Base-by-base conservation (phyloP, 2,797 vertebrate species). In the Rhinatrema bivittatum region DNA sequence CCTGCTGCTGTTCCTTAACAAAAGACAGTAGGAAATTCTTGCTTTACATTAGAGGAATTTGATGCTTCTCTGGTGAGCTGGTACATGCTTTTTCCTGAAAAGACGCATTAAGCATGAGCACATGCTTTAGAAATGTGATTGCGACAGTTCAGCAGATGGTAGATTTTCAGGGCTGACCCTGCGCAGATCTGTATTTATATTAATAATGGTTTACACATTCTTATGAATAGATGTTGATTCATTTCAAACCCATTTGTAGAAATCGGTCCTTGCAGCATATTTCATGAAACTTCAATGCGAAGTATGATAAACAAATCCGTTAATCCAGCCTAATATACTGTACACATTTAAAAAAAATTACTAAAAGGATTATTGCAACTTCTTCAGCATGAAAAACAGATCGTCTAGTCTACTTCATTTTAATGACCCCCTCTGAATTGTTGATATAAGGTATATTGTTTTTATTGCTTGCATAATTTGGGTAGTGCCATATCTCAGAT, bases 151-250 rank as follows among this genome's bases (percentile, higher is more conserved):
- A 50, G 68, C 79, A 77, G 70, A 78, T 70, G 77, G 72, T 56
- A 68, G 56, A 62, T 67, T 62, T 65, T 61, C 59, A 42, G 52
- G 68, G 68, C 72, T 46, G 57, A 40, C 46, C 45, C 53, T 68
- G 52, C 63, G 65, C 61, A 63, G 71, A 74, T 70, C 70, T 68
- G 60, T 78, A 77, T 85, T 83, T 85, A 80, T 73, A 81, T 84
- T 83, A 82, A 83, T 85, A 85, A 81, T 79, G 78, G 73, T 79
- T 82, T 86, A 77, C 76, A 74, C 58, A 66, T 80, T 81, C 68
- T 82, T 76, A 82, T 81, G 85, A 79, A 85, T 84, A 85, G 71
- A 81, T 72, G 69, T 70, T 84, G 84, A 82, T 85, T 82, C 81
- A 84, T 83, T 76, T 76, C 68, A 78, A 81, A 79, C 82, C 74